Evolutionary conservation across 35 echinoderm and acorn worm species (phyloP).

Genomic region (Ophioderma brevispina): DNA sequence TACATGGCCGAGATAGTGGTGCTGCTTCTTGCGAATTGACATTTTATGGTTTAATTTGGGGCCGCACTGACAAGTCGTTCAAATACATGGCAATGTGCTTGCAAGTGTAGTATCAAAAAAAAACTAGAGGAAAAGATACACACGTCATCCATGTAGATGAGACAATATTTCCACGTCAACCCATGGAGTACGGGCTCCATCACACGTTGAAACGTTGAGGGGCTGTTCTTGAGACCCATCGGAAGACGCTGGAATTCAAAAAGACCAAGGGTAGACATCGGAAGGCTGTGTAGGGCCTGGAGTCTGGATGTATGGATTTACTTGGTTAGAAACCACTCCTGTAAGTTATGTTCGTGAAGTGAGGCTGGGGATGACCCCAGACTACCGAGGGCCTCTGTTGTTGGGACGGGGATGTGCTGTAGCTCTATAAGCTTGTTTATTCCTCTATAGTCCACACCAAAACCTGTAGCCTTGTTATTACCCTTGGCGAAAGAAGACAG

Average conservation of each 20-base stretch:
- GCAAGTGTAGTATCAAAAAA: constrained; percentile 18
- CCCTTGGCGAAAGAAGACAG: too few species aligned
- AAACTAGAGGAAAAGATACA: constrained; percentile 2
- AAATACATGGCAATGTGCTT: background rate
- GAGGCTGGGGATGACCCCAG: too few species aligned
- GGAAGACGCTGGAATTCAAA: background rate
- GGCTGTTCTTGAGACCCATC: background rate
- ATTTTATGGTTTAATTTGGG: background rate
- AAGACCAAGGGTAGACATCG: too few species aligned
- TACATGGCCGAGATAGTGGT: background rate
- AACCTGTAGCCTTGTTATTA: too few species aligned
- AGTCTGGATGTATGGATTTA: too few species aligned
- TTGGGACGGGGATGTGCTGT: too few species aligned
- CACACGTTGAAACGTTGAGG: constrained; percentile 8
- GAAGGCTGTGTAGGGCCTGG: too few species aligned
- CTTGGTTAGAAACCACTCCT: too few species aligned
- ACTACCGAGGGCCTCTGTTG: too few species aligned
- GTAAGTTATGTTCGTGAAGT: too few species aligned
- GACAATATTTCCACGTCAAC: constrained; percentile 15
- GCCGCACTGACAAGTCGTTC: background rate
- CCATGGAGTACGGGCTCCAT: constrained; percentile 29
- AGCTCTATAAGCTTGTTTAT: too few species aligned
- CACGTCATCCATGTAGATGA: constrained; percentile 34
- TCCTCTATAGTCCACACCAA: too few species aligned
- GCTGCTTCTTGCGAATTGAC: background rate